Evolutionary conservation across 2,113 vertebrate genomes (phyloP).

Genomic region (Boleophthalmus pectinirostris): DNA sequence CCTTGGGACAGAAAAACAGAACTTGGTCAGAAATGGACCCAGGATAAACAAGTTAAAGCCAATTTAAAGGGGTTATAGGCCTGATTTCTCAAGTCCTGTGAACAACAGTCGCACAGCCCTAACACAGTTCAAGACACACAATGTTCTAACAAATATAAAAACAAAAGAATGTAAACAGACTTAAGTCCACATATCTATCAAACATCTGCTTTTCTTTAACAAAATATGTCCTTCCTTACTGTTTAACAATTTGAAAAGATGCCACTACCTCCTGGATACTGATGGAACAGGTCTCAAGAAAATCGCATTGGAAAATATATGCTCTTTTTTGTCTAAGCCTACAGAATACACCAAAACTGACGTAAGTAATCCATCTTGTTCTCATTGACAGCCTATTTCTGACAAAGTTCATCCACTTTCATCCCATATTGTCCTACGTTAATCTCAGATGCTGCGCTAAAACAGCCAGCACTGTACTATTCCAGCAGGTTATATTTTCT

Average conservation of each 20-base stretch:
- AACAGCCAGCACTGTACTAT: neutral
- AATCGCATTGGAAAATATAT: neutral
- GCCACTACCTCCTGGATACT: neutral
- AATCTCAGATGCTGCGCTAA: neutral
- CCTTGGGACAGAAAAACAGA: no score
- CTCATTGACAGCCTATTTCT: neutral
- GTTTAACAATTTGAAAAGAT: neutral
- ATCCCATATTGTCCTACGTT: neutral
- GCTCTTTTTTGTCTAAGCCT: neutral
- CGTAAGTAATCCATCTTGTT: neutral
- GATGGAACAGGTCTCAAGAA: neutral
- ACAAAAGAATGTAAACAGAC: neutral
- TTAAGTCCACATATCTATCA: neutral
- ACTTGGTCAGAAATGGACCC: no score
- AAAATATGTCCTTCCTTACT: neutral
- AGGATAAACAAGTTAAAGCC: no score
- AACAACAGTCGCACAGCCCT: no score
- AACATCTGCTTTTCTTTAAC: neutral
- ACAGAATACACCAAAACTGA: neutral
- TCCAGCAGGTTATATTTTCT: slow-evolving; percentile 13
- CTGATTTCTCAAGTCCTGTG: no score
- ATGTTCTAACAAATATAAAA: no score
- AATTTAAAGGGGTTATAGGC: no score
- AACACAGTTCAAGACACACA: no score
- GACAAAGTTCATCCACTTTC: neutral